phyloP scores from a whole-genome alignment of 1,140 invertebrate genomes.

The Babylonia areolata region DNA sequence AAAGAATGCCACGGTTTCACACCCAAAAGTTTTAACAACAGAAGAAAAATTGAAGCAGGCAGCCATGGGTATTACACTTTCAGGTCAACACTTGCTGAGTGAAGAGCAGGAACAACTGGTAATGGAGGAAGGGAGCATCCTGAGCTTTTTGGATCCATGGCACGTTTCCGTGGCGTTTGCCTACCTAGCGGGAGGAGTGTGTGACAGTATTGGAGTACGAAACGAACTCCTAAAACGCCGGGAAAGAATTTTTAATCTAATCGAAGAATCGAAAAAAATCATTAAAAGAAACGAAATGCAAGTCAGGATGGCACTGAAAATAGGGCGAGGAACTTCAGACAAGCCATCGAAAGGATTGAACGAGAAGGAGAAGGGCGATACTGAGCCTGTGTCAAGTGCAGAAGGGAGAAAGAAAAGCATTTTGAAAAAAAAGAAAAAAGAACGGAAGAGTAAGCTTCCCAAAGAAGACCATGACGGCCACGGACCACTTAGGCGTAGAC shows the following conservation, averaged over 20 bases:
- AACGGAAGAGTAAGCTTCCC: not conserved
- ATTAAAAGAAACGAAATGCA: not conserved
- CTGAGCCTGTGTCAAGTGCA: not conserved
- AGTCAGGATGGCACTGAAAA: not conserved
- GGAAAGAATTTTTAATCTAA: not conserved
- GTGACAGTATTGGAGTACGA: slow-evolving; percentile 27
- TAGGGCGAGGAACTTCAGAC: not conserved
- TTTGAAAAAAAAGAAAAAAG: not conserved
- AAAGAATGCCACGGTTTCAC: not conserved
- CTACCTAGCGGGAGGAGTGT: slow-evolving; percentile 16
- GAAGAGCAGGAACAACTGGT: not conserved
- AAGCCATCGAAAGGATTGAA: not conserved
- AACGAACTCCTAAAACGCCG: slow-evolving; percentile 8
- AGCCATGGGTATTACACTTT: not conserved
- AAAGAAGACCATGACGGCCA: too few relatives aligned
- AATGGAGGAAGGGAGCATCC: not conserved
- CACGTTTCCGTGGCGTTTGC: slow-evolving; percentile 23
- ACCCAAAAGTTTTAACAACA: not conserved
- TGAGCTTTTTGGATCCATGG: slow-evolving; percentile 30
- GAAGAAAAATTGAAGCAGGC: not conserved
- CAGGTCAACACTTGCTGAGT: not conserved
- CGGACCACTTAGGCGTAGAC: too few relatives aligned
- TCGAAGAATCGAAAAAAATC: slow-evolving; percentile 7
- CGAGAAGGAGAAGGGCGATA: not conserved
- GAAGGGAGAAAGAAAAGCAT: not conserved